Conservation (phyloP, 2,113 vertebrate genomes). For the Ptychochromis oligacanthus region DNA sequence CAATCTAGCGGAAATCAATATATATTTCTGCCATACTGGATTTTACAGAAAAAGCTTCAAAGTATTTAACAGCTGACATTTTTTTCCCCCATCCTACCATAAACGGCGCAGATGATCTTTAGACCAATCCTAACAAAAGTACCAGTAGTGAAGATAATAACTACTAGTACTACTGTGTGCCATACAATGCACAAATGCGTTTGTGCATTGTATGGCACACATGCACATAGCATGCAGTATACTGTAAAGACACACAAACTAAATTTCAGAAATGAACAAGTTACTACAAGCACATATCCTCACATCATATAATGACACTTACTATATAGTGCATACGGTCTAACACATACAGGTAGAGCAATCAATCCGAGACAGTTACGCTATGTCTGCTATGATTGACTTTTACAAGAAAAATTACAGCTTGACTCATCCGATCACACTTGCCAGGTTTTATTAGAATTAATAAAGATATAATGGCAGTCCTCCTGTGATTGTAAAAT, state of each 20-base stretch:
- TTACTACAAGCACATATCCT: neutral
- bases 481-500: conserved; percentile 51
- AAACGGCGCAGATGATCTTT: neutral
- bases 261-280: neutral
- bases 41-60: no score
- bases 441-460: conserved; percentile 57
- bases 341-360: neutral
- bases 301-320: neutral
- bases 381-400: conserved; percentile 12
- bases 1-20: no score
- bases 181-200: no score
- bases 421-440: conserved; percentile 51
- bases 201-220: no score
- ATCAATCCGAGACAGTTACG: neutral
- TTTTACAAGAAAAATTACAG: conserved; percentile 2
- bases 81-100: no score
- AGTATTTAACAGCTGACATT: no score
- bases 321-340: neutral
- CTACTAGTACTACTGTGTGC: neutral
- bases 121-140: neutral
- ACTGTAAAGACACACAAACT: neutral
- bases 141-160: neutral
- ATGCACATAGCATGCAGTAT: neutral
- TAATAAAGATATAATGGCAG: conserved; percentile 71
- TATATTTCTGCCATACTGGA: no score